Conservation (phyloP, 2,888 invertebrate genomes). For the Machimus atricapillus region DNA sequence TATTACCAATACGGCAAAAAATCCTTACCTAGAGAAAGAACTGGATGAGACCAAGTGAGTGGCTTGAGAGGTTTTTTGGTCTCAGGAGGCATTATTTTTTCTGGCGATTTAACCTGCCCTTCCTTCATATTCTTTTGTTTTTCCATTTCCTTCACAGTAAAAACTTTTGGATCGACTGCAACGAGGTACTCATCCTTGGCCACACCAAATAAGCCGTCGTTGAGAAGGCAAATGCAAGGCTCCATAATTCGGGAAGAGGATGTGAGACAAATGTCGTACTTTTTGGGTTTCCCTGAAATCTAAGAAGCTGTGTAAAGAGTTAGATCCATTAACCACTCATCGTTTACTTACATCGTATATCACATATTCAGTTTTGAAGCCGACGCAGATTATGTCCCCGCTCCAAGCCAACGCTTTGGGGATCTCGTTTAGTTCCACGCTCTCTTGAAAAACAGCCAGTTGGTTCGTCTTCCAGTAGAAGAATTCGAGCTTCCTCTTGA, state of each 20-base stretch:
- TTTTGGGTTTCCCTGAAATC: slow-evolving; percentile 60
- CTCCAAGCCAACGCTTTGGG: slow-evolving; percentile 85
- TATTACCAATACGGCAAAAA: background rate
- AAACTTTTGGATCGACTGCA: slow-evolving; percentile 78
- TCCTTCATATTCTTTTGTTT: background rate
- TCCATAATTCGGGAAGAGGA: slow-evolving; percentile 80
- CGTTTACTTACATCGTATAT: slow-evolving; percentile 71
- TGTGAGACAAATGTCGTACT: slow-evolving; percentile 85
- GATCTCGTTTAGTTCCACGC: slow-evolving; percentile 80
- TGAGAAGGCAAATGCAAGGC: slow-evolving; percentile 81
- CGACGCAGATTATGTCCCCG: slow-evolving; percentile 83
- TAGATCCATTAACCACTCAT: background rate
- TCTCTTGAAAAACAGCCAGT: slow-evolving; percentile 75
- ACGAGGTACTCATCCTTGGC: slow-evolving; percentile 89
- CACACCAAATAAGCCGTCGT: slow-evolving; percentile 78
- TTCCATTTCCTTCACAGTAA: slow-evolving; percentile 46
- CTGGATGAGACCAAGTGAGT: slow-evolving; percentile 56
- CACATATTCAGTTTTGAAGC: slow-evolving; percentile 83
- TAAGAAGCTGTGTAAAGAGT: background rate
- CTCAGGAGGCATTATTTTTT: slow-evolving; percentile 50
- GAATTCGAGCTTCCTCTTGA: slow-evolving; percentile 82
- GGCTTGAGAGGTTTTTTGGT: slow-evolving; percentile 45
- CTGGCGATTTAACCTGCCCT: slow-evolving; percentile 69
- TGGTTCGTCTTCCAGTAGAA: slow-evolving; percentile 89
- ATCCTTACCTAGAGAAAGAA: slow-evolving; percentile 55